Percentiles rank a stretch among this genome's conserved stretches.
Evolutionary conservation across 2,113 vertebrate genomes (phyloP).

Genomic region (Grantiella picta): DNA sequence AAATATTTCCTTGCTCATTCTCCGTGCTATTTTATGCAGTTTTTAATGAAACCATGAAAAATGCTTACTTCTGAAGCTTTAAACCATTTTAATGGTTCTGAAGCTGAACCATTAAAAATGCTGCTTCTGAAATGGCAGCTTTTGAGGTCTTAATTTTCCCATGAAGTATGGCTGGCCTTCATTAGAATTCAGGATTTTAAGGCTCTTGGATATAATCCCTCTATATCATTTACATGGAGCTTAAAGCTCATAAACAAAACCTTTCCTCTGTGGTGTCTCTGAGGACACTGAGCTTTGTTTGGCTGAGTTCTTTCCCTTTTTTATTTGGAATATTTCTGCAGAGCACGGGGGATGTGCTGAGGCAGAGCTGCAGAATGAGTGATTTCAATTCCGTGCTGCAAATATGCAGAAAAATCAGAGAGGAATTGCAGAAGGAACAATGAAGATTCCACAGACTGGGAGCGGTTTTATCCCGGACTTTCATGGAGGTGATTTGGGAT

Average conservation of each 20-base stretch:
- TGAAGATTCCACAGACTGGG: background rate
- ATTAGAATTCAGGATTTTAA: conserved; percentile 53
- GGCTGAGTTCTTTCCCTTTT: too few species aligned
- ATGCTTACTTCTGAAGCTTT: too few species aligned
- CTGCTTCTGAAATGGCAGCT: conserved; percentile 7
- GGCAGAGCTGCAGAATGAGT: background rate
- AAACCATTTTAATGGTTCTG: too few species aligned
- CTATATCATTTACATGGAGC: background rate
- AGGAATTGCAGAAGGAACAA: background rate
- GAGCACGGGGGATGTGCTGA: background rate
- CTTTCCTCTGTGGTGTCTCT: background rate
- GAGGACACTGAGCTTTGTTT: background rate
- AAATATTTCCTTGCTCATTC: conserved; percentile 41
- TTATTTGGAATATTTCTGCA: background rate
- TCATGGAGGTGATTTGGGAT: background rate
- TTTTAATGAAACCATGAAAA: conserved; percentile 50
- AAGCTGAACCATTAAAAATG: too few species aligned
- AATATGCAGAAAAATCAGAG: background rate
- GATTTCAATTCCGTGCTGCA: background rate
- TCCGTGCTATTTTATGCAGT: background rate
- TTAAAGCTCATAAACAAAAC: conserved; percentile 27
- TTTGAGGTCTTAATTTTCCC: conserved; percentile 37
- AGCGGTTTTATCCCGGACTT: background rate
- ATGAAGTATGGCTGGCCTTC: conserved; percentile 10
- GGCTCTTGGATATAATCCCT: conserved; percentile 15